Evolutionary conservation across 2,888 invertebrate species (phyloP), one percentile per base, ranked within the genome.

Genomic region (Cotesia congregata): DNA sequence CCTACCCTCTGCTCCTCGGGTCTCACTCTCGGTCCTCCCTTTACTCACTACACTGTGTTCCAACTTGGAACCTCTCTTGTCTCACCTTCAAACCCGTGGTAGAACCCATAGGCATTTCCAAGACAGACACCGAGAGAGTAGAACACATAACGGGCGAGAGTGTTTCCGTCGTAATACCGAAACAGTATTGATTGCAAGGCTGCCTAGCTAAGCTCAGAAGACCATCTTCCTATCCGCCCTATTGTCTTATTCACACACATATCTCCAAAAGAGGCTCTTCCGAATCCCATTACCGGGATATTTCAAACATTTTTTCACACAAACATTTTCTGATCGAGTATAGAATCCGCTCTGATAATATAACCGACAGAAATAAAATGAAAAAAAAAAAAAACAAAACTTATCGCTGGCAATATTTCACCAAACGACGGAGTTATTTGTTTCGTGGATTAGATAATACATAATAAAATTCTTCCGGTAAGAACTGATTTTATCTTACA

Each of bases 111-210:
- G 88, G 86, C 86, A 86, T 87, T 88, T 88, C 85, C 76, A 75
- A 30, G 60, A 70, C n/a, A 39, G 60, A 59, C 20, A 59, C n/a
- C 1, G 30, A 70, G 60, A 73, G 72, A 20, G 50, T 50, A 38
- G n/a, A 20, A 64, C 6, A 62, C 38, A 61, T 38, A n/a, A 12
- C 20, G 41, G 39, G 40, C 82, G 85, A 84, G 86, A 87, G 86
- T 88, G 86, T 88, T 88, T 88, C 88, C 86, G 86, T 83, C 84
- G 88, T 88, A 88, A 89, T 88, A 86, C 87, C 87, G 87, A 89
- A 88, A 86, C 87, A 86, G 88, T 88, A 89, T 89, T 88, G 88
- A 89, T 89, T 89, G 89, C 88, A 87, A 50, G 67, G 9, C 67
- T 73, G 83, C 83, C 86, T 82, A 83, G 86, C 84, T 87, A 83